Percentiles rank a stretch among this genome's conserved stretches.
phyloP scores from a whole-genome alignment of 2,113 vertebrate species.

The Vidua macroura region DNA sequence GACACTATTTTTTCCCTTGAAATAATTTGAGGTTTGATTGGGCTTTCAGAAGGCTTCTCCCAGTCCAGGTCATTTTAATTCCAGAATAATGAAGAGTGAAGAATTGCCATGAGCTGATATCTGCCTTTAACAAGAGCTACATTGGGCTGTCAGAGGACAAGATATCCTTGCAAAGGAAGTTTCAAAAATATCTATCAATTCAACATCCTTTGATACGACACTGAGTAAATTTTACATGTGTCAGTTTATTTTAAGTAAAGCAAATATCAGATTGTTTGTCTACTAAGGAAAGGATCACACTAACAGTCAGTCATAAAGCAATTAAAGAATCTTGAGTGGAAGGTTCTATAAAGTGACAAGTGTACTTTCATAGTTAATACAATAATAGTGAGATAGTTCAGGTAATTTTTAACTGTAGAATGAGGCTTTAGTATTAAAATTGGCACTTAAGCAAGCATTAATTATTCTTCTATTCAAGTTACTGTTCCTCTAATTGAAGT shows the following conservation, averaged over 20 bases:
- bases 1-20: neutral
- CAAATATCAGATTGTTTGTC: neutral
- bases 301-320: conserved; percentile 17
- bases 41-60: neutral
- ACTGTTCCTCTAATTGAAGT: neutral
- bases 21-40: neutral
- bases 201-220: neutral
- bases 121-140: neutral
- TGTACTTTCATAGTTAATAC: neutral
- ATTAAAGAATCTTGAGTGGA: neutral
- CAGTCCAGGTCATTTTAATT: neutral
- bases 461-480: neutral
- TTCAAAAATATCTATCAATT: neutral
- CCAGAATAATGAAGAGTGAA: neutral
- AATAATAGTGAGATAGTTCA: neutral
- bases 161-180: neutral
- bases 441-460: neutral
- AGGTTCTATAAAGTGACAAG: neutral
- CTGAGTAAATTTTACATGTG: neutral
- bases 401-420: conserved; percentile 36
- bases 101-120: neutral
- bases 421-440: neutral
- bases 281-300: neutral
- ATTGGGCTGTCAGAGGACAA: neutral
- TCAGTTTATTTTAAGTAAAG: neutral